Evolutionary conservation across 2,888 invertebrate species (phyloP).

Genomic region (Timema cristinae): DNA sequence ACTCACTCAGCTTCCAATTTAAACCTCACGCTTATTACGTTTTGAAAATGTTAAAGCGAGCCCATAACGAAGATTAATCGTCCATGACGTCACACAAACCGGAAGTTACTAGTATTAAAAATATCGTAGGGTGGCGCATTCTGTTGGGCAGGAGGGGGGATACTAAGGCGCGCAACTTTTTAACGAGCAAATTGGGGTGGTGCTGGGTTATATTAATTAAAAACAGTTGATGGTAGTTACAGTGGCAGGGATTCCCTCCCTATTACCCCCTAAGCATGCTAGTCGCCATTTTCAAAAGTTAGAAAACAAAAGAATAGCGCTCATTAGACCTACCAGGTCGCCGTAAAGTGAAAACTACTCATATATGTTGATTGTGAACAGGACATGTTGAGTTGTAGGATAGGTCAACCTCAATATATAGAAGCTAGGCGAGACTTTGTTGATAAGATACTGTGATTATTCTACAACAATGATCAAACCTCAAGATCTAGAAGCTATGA

Average conservation of each 20-base stretch:
- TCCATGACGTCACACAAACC: slow-evolving; percentile 28
- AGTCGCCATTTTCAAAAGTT: background rate
- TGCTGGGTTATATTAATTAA: slow-evolving; percentile 38
- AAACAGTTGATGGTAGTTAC: slow-evolving; percentile 29
- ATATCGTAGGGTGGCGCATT: slow-evolving; percentile 10
- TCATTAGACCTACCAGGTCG: slow-evolving; percentile 20
- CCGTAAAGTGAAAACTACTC: too few species aligned
- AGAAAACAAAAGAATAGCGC: slow-evolving; percentile 28
- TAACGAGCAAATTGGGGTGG: slow-evolving; percentile 37
- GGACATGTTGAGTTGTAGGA: too few species aligned
- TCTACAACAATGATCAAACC: too few species aligned
- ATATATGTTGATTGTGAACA: too few species aligned
- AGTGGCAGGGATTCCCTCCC: background rate
- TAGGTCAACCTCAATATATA: too few species aligned
- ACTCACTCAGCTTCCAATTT: slow-evolving; percentile 19
- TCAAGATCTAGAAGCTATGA: too few species aligned
- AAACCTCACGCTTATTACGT: slow-evolving; percentile 29
- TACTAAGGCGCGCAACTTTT: slow-evolving; percentile 27
- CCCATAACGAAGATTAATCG: slow-evolving; percentile 30
- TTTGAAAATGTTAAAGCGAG: slow-evolving; percentile 15
- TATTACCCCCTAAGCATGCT: background rate
- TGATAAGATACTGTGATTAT: too few species aligned
- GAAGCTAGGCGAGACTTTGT: too few species aligned
- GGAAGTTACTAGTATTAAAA: slow-evolving; percentile 23
- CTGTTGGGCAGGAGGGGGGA: background rate